phyloP scores from a whole-genome alignment of 2,113 vertebrate species.

The Nesoenas mayeri region DNA sequence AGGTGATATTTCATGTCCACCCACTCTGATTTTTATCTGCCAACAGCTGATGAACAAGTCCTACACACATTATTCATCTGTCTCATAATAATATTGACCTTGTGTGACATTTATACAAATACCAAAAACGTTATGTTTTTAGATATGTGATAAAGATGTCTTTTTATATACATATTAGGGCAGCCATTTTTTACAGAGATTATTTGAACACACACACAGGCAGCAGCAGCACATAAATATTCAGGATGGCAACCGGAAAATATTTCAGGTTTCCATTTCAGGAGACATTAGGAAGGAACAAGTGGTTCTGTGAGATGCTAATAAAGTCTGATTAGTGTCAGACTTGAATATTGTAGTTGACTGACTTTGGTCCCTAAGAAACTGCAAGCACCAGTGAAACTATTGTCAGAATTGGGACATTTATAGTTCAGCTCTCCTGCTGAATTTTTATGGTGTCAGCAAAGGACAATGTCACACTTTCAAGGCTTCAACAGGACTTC shows the following conservation, averaged over 20 bases:
- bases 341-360: neutral
- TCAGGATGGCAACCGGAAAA: neutral
- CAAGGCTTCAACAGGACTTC: neutral
- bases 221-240: neutral
- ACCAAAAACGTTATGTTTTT: neutral
- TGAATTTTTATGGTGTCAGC: neutral
- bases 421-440: neutral
- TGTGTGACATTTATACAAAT: neutral
- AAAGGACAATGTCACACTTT: neutral
- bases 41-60: neutral
- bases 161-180: neutral
- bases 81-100: neutral
- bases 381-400: neutral
- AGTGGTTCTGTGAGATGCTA: neutral
- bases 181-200: neutral
- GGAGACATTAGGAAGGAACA: neutral
- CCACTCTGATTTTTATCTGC: conserved; percentile 1
- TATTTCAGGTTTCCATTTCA: conserved; percentile 18
- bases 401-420: neutral
- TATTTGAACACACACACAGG: neutral
- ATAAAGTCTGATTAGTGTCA: conserved; percentile 19
- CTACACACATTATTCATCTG: neutral
- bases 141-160: neutral
- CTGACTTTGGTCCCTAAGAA: neutral
- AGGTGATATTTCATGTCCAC: conserved; percentile 34